Conservation (phyloP, 2,113 vertebrate genomes). For the Myanophis thanlyinensis region DNA sequence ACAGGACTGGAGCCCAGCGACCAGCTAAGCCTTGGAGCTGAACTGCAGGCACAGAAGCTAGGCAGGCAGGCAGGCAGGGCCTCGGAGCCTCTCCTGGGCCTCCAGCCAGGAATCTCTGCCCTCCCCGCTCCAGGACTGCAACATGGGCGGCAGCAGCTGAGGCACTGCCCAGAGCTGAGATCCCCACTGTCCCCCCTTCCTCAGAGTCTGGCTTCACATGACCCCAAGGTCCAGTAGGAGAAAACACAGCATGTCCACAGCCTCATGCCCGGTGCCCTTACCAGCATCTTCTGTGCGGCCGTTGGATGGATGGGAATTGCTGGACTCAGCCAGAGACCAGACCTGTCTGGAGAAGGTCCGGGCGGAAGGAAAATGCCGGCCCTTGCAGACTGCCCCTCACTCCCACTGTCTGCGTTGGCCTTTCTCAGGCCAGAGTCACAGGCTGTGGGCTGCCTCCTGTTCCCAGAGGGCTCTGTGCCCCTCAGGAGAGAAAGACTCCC, state of each 20-base stretch:
- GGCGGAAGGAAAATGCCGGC: background rate
- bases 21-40: background rate
- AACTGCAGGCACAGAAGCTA: background rate
- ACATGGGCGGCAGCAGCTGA: background rate
- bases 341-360: background rate
- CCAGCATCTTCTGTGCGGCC: background rate
- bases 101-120: background rate
- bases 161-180: background rate
- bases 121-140: too few species aligned
- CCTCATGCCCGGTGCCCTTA: accelerated
- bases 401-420: background rate
- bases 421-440: background rate
- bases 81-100: background rate
- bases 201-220: background rate
- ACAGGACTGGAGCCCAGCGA: background rate
- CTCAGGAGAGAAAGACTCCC: background rate
- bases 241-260: too few species aligned
- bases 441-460: background rate
- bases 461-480: background rate
- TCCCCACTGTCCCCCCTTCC: background rate
- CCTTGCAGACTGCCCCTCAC: too few species aligned
- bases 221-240: background rate
- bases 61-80: background rate
- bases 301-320: background rate
- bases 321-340: background rate